Evolutionary conservation across 1,140 invertebrate genomes (phyloP), one percentile per base, ranked within the genome.

Genomic region (Diachasma alloeum): DNA sequence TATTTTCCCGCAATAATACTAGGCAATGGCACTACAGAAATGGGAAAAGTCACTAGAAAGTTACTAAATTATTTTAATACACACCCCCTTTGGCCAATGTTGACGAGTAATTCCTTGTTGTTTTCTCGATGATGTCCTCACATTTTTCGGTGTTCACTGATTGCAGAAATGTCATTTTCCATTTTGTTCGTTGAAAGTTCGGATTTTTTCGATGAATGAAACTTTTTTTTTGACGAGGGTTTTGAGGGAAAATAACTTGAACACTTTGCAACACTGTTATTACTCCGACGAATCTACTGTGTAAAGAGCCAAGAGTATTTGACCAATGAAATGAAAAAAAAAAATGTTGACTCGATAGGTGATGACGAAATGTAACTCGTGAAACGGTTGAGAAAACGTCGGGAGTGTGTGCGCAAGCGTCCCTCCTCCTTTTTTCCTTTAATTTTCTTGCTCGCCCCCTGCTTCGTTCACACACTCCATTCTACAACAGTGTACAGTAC

Each of bases 401-500:
- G 59, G 4, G 9, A 63, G 59, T 63, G 59, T 63, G 59, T 63
- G 59, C 59, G 59, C 59, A 63, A 63, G 59, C 59, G 59, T 63
- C 59, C 59, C 11, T 26, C 19, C 19, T 26, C 24, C 8, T 15
- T 63, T 31, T 24, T 26, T 63, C 48, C 19, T 31, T 63, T 19
- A 63, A 63, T 63, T 63, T 63, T 63, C 59, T 63, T 63, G 13
- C 19, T 63, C 59, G 24, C 59, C 59, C 59, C 59, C 59, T 63
- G 59, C 24, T 31, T 63, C 59, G 59, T 63, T 63, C 59, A 63
- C 59, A 63, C 59, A 63, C 59, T 63, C 59, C 59, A 63, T 63
- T 63, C 59, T 63, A 15, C 48, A 17, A 6, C 17, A 53, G 48
- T 53, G 17, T 53, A 19, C n/a, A 53, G 10, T 26, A 26, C 39